phyloP scores from a whole-genome alignment of 2,113 vertebrate species.

The Girardinichthys multiradiatus region DNA sequence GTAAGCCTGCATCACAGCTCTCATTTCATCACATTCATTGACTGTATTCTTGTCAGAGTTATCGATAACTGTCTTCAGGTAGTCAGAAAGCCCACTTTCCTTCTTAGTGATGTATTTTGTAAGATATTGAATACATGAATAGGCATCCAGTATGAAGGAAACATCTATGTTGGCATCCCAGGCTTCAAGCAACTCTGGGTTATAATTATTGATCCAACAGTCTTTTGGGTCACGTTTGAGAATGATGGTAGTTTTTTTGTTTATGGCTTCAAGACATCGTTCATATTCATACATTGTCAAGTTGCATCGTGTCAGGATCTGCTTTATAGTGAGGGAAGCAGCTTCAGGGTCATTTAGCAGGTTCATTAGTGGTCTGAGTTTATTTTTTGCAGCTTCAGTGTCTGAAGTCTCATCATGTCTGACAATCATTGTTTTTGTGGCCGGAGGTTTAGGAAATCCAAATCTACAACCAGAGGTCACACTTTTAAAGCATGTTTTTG shows the following conservation, averaged over 20 bases:
- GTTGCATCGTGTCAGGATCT: too few relatives aligned
- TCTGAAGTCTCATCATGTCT: background rate
- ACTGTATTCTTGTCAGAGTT: too few relatives aligned
- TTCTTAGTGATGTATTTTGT: conserved; percentile 8
- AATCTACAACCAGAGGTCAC: background rate
- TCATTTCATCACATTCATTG: too few relatives aligned
- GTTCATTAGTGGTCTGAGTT: background rate
- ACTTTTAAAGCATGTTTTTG: conserved; percentile 19
- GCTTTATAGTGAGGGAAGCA: background rate
- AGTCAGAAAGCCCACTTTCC: too few relatives aligned
- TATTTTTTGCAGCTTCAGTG: background rate
- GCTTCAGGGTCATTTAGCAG: background rate
- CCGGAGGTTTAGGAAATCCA: conserved; percentile 9
- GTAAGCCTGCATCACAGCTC: too few relatives aligned
- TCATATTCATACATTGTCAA: too few relatives aligned
- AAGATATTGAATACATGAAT: background rate
- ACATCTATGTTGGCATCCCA: background rate
- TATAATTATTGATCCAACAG: too few relatives aligned
- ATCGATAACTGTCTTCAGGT: too few relatives aligned
- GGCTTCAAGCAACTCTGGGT: conserved; percentile 7
- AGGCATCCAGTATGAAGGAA: background rate
- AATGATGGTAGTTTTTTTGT: too few relatives aligned
- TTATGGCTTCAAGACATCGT: too few relatives aligned
- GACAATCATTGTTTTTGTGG: background rate
- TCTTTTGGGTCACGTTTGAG: too few relatives aligned